Percentiles rank a stretch among this genome's conserved stretches.
These are phyloP conservation scores for Drosophila kurseongensis DNA, from an alignment of 1,140 invertebrate genomes.

Conservation along the genomic window DNA sequence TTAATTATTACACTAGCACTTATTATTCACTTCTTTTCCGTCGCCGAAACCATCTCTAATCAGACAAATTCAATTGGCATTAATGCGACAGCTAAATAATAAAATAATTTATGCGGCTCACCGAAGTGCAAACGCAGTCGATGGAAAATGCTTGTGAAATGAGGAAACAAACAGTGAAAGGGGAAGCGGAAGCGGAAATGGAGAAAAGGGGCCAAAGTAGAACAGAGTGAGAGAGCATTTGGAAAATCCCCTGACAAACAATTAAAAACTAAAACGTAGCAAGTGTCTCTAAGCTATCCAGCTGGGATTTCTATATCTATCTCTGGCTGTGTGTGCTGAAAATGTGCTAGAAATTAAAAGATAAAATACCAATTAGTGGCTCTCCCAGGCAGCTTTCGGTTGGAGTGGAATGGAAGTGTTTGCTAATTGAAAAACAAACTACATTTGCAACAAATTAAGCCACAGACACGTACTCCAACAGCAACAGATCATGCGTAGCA, in stretches of 20 bases:
- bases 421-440: conserved; percentile 79
- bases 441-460: conserved; percentile 67
- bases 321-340: conserved; percentile 31
- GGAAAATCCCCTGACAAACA: conserved; percentile 47
- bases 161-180: not conserved
- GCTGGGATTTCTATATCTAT: conserved; percentile 38
- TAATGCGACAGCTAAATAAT: conserved; percentile 67
- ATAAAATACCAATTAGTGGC: conserved; percentile 80
- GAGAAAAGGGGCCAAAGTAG: not conserved
- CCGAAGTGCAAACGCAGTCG: conserved; percentile 50
- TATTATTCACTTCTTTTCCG: conserved; percentile 14
- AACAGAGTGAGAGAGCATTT: conserved; percentile 35
- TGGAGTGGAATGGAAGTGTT: conserved; percentile 41
- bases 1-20: conserved; percentile 24
- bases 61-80: conserved; percentile 60
- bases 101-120: conserved; percentile 70
- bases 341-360: conserved; percentile 75
- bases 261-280: conserved; percentile 60
- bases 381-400: conserved; percentile 28
- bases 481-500: conserved; percentile 37
- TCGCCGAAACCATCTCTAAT: conserved; percentile 28
- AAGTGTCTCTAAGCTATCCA: conserved; percentile 51
- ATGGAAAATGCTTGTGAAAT: conserved; percentile 7
- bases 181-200: not conserved
- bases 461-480: conserved; percentile 66